A percentile compares a stretch with the other conserved stretches of the same genome.
phyloP scores from a whole-genome alignment of 2,888 invertebrate species.

The Acrocera orbiculus region DNA sequence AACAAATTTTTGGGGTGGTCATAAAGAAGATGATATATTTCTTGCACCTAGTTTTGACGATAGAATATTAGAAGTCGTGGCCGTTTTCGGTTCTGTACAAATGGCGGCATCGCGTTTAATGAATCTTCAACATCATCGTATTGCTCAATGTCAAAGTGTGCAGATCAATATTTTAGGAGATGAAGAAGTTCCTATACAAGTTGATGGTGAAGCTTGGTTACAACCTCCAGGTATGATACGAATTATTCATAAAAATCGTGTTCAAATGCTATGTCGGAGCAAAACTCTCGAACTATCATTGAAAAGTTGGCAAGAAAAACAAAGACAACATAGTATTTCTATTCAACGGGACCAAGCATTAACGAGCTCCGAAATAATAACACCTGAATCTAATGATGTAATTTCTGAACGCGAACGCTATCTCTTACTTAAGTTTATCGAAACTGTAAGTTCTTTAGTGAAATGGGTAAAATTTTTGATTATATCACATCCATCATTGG shows the following conservation, averaged over 20 bases:
- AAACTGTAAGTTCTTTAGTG: constrained; percentile 70
- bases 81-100: constrained; percentile 93
- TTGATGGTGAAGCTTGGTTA: constrained; percentile 96
- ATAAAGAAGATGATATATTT: constrained; percentile 80
- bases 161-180: constrained; percentile 90
- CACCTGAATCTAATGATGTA: constrained; percentile 26
- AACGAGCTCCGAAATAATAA: constrained; percentile 23
- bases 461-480: constrained; percentile 58
- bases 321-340: constrained; percentile 38
- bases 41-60: constrained; percentile 91
- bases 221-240: constrained; percentile 93
- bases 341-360: constrained; percentile 33
- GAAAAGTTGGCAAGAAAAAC: constrained; percentile 74
- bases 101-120: constrained; percentile 92
- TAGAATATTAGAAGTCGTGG: constrained; percentile 88
- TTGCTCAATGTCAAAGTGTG: constrained; percentile 89
- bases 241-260: constrained; percentile 90
- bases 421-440: constrained; percentile 56
- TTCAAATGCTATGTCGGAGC: constrained; percentile 89
- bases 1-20: constrained; percentile 96
- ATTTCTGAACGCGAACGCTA: constrained; percentile 32
- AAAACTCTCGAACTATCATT: constrained; percentile 78
- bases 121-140: constrained; percentile 90
- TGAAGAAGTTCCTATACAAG: constrained; percentile 86
- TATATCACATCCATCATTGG: constrained; percentile 47